These are phyloP conservation scores for Drosophila trapezifrons DNA, from an alignment of 1,140 invertebrate species.

Conservation along the genomic window DNA sequence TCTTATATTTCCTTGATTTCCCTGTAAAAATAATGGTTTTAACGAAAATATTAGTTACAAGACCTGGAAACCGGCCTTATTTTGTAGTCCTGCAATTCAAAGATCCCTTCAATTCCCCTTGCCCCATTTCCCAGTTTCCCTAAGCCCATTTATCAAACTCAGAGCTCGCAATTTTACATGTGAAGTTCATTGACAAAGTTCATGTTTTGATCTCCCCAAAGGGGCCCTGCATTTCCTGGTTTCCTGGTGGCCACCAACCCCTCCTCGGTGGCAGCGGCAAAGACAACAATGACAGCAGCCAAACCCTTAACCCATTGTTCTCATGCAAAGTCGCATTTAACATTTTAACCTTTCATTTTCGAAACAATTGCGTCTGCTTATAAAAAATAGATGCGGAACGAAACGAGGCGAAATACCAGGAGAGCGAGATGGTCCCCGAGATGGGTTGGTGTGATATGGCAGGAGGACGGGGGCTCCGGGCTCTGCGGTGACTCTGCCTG, in stretches of 20 bases:
- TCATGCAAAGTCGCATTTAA: slow-evolving; percentile 76
- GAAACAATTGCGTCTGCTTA: slow-evolving; percentile 82
- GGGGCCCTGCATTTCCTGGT: slow-evolving; percentile 71
- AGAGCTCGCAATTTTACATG: slow-evolving; percentile 28
- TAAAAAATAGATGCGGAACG: slow-evolving; percentile 79
- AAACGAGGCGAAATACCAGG: slow-evolving; percentile 60
- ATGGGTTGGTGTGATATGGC: slow-evolving; percentile 17
- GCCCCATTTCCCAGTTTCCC: slow-evolving; percentile 31
- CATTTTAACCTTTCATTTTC: slow-evolving; percentile 82
- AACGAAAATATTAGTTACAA: neutral
- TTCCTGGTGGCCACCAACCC: slow-evolving; percentile 3
- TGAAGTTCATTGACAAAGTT: slow-evolving; percentile 78
- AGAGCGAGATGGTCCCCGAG: slow-evolving; percentile 28
- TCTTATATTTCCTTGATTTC: neutral
- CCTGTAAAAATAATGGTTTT: neutral
- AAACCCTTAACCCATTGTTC: slow-evolving; percentile 65
- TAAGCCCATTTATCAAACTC: slow-evolving; percentile 38
- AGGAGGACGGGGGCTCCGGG: slow-evolving; percentile 1
- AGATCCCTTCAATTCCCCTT: slow-evolving; percentile 7
- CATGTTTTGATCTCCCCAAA: slow-evolving; percentile 65
- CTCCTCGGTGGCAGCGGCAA: slow-evolving; percentile 17
- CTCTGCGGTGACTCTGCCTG: slow-evolving; percentile 49
- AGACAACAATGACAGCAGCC: slow-evolving; percentile 33
- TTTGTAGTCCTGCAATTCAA: neutral
- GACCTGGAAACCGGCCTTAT: too few species aligned